Evolutionary conservation across 2,797 vertebrate species (phyloP), one percentile per base, ranked within the genome.

Genomic region (Hyperoplus lanceolatus): DNA sequence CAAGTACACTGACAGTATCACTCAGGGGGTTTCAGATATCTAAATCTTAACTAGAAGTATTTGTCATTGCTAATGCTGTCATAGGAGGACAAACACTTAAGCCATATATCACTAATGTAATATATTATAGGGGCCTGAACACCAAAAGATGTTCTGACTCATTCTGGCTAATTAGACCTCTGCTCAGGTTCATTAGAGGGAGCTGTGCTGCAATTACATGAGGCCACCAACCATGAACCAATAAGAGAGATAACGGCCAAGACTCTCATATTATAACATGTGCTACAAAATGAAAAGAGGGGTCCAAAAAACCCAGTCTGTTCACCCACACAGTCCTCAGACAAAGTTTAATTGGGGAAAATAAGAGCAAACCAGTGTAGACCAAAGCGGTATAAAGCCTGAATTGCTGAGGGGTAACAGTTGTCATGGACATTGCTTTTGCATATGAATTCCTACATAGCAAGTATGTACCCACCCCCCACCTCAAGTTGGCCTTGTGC

Each of bases 281-380:
- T n/a, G 50, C 38, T 15, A 55, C 36, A 45, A 56, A 63, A 50
- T 38, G 18, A 45, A 48, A 9, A 16, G 21, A 11, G 39, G 3
- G 16, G 4, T 58, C 15, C 60, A 15, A 69, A 10, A 43, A 43
- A 16, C 43, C 38, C 16, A 42, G 21, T 18, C 10, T 4, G 16
- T 8, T 3, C 41, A 43, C 36, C 4, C 13, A 64, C 41, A 55
- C 21, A 36, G 48, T 45, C 36, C 11, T 70, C 3, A 38, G 6
- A 46, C 3, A 3, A 48, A n/a, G 42, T 55, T 41, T 14, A 61
- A 51, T 51, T 12, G 8, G 16, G 18, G 38, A 61, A 41, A 72
- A 45, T 29, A 45, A 29, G 57, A 13, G 66, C 16, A 65, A 63
- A 63, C 15, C 36, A 56, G 69, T 63, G 57, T 72, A 6, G 41